These are phyloP conservation scores for Kryptopterus vitreolus DNA, from an alignment of 2,797 vertebrate species.

Conservation along the genomic window DNA sequence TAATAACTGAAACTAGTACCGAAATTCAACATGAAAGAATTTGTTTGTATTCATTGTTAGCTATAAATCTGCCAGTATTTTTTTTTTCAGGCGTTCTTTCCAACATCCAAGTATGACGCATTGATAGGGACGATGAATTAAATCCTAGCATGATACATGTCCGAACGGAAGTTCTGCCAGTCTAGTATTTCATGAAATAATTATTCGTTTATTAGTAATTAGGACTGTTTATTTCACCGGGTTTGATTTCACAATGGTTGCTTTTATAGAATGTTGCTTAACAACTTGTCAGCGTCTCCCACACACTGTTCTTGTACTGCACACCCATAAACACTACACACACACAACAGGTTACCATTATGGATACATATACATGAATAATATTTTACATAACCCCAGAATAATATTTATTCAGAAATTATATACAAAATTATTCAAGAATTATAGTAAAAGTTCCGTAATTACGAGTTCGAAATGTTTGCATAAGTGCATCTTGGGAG, in stretches of 20 bases:
- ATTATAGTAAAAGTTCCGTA: neutral
- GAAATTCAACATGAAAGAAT: neutral
- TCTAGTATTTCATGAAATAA: neutral
- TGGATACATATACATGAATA: neutral
- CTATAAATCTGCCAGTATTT: too few relatives aligned
- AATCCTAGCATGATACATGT: too few relatives aligned
- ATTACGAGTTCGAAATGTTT: neutral
- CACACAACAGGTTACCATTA: neutral
- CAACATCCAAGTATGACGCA: neutral
- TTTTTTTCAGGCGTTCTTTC: neutral
- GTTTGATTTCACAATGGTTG: neutral
- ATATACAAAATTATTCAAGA: too few relatives aligned
- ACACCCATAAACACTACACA: neutral
- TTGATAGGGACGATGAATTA: neutral
- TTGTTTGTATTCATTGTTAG: too few relatives aligned
- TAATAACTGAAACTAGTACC: neutral
- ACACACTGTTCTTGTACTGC: neutral
- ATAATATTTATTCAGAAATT: too few relatives aligned
- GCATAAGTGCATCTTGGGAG: neutral
- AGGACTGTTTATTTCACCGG: neutral
- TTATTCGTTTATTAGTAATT: neutral
- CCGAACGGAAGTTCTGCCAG: too few relatives aligned
- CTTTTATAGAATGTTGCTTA: neutral
- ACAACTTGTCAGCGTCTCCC: neutral
- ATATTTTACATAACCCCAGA: too few relatives aligned